phyloP scores from a whole-genome alignment of 2,113 vertebrate genomes.

The Thryonomys swinderianus region DNA sequence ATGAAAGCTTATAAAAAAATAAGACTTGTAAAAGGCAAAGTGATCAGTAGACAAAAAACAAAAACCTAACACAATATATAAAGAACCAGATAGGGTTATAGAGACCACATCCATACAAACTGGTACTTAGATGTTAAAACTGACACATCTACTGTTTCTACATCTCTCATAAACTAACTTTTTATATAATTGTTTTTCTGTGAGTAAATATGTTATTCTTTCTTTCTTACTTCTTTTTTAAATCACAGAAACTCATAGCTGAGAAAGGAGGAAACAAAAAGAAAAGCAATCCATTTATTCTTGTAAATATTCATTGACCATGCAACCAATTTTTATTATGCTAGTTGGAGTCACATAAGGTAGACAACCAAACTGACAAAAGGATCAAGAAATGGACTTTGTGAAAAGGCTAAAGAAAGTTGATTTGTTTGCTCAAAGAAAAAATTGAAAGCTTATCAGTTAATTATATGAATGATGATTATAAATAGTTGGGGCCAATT shows the following conservation, averaged over 20 bases:
- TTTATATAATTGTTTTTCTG: constrained; percentile 72
- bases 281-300: background rate
- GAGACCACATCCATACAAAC: constrained; percentile 65
- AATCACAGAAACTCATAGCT: constrained; percentile 31
- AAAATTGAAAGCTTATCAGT: background rate
- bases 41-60: constrained; percentile 51
- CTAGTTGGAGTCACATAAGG: background rate
- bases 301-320: background rate
- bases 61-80: constrained; percentile 25
- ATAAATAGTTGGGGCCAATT: background rate
- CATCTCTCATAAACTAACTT: constrained; percentile 62
- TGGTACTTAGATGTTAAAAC: constrained; percentile 77
- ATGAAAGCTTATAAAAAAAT: constrained; percentile 71
- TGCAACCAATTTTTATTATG: background rate
- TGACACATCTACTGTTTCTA: background rate
- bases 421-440: background rate
- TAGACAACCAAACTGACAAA: constrained; percentile 1
- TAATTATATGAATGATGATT: background rate
- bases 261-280: constrained; percentile 47
- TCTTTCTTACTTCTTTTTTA: constrained; percentile 10
- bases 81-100: constrained; percentile 62
- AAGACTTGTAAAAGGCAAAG: constrained; percentile 58
- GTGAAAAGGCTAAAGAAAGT: background rate
- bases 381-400: constrained; percentile 26
- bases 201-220: constrained; percentile 58